These are phyloP conservation scores for Prionailurus viverrinus DNA, from an alignment of 2,113 vertebrate genomes.

Conservation along the genomic window DNA sequence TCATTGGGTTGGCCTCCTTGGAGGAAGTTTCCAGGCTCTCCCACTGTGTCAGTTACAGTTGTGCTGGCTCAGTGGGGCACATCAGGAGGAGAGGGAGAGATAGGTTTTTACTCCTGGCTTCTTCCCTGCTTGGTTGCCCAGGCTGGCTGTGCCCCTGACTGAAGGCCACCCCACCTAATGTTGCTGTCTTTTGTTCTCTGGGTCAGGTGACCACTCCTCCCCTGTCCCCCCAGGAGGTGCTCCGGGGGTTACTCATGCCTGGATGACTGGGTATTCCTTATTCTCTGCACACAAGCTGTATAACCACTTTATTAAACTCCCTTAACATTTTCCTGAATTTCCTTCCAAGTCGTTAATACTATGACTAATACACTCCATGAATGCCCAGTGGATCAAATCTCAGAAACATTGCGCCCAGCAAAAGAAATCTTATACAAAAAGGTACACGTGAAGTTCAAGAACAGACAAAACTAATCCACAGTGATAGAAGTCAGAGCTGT, in stretches of 20 bases:
- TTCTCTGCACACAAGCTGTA: not conserved
- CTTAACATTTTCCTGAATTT: not conserved
- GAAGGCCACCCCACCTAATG: too few relatives aligned
- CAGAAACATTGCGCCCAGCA: not conserved
- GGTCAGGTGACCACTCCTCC: too few relatives aligned
- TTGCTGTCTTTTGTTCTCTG: not conserved
- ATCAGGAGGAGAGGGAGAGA: not conserved
- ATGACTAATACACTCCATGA: not conserved
- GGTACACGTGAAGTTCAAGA: not conserved
- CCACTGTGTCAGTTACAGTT: not conserved
- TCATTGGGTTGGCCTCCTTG: not conserved
- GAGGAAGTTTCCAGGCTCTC: not conserved
- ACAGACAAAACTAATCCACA: not conserved
- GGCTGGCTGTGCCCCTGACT: not conserved
- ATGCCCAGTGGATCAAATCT: not conserved
- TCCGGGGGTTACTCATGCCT: not conserved
- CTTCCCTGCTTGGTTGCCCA: not conserved
- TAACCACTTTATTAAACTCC: not conserved
- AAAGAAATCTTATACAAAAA: not conserved
- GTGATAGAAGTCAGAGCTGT: not conserved
- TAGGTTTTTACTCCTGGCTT: not conserved
- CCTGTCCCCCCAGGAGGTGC: too few relatives aligned
- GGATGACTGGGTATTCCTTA: not conserved
- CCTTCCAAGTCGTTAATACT: not conserved
- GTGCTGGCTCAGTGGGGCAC: rapidly evolving